Evolutionary conservation across 53 echinoderm and acorn worm species (phyloP).

Genomic region (Antedon mediterranea): DNA sequence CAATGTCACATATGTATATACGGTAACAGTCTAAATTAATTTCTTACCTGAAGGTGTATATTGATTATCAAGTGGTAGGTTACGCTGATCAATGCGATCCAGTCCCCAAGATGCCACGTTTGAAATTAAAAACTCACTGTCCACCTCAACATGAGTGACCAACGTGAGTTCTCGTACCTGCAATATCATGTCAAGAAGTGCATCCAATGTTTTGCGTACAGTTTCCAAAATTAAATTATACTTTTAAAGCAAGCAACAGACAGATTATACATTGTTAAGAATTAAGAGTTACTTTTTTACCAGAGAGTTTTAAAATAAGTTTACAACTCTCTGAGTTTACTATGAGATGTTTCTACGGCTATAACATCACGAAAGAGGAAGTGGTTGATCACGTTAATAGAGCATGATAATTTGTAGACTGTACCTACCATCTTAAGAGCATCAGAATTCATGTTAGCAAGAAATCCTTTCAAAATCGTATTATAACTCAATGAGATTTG

Average conservation of each 20-base stretch:
- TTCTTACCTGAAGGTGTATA: slow-evolving; percentile 12
- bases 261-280: too few species aligned
- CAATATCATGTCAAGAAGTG: too few species aligned
- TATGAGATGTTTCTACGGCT: too few species aligned
- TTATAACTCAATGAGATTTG: not conserved
- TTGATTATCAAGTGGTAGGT: slow-evolving; percentile 25
- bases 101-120: slow-evolving; percentile 30
- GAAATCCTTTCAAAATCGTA: not conserved
- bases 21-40: too few species aligned
- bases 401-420: not conserved
- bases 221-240: too few species aligned
- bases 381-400: too few species aligned
- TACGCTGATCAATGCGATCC: slow-evolving; percentile 27
- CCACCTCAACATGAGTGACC: slow-evolving; percentile 29
- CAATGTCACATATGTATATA: too few species aligned
- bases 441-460: not conserved
- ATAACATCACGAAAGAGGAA: too few species aligned
- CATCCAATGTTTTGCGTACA: not conserved
- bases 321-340: too few species aligned
- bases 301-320: too few species aligned
- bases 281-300: too few species aligned
- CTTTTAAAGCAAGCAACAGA: too few species aligned
- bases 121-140: slow-evolving; percentile 1
- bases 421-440: not conserved
- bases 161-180: slow-evolving; percentile 24